Evolutionary conservation across 1,140 invertebrate species (phyloP).

Genomic region (Dolichoris vasculosae): DNA sequence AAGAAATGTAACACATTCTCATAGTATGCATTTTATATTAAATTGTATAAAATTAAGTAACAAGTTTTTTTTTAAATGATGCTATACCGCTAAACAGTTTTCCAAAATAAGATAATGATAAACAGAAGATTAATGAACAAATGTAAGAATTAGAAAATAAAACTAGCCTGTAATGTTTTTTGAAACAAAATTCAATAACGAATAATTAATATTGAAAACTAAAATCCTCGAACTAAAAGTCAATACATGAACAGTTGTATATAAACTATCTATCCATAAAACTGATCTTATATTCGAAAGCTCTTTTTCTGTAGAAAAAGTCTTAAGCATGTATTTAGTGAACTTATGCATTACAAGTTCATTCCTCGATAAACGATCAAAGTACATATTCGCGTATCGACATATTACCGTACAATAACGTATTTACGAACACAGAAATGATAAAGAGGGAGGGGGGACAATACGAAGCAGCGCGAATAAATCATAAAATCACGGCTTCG

Average conservation of each 20-base stretch:
- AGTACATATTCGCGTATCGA: neutral
- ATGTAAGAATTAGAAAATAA: neutral
- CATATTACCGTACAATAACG: neutral
- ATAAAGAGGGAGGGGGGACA: neutral
- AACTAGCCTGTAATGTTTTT: neutral
- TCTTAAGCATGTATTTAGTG: slow-evolving; percentile 20
- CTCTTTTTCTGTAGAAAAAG: neutral
- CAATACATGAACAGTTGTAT: neutral
- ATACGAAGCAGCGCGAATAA: slow-evolving; percentile 54
- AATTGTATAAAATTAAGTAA: neutral
- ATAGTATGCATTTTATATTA: neutral
- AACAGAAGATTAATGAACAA: neutral
- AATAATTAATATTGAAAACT: slow-evolving; percentile 25
- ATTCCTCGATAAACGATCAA: neutral
- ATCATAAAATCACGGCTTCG: slow-evolving; percentile 65
- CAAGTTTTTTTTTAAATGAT: neutral
- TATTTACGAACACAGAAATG: neutral
- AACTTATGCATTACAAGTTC: neutral
- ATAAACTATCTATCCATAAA: neutral
- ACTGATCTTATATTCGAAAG: slow-evolving; percentile 11
- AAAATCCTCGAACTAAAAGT: neutral
- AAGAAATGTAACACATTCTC: neutral
- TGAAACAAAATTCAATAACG: slow-evolving; percentile 4
- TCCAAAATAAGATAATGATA: slow-evolving; percentile 14
- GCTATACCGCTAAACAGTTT: slow-evolving; percentile 1